These are phyloP conservation scores for Cottus gobio DNA, from an alignment of 2,113 vertebrate species.

Conservation along the genomic window DNA sequence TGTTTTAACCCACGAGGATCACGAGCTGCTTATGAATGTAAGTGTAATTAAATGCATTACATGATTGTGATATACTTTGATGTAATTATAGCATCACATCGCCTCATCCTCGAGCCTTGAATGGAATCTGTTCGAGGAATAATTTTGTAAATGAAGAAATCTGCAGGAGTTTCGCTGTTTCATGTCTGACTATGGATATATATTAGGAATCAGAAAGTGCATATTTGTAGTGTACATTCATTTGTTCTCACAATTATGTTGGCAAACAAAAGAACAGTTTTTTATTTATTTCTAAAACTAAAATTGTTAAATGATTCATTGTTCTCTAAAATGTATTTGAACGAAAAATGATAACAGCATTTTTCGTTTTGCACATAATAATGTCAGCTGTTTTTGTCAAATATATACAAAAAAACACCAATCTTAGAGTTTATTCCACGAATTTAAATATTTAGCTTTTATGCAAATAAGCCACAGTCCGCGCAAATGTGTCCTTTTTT, in stretches of 20 bases:
- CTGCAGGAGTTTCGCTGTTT: neutral
- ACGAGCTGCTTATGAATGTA: neutral
- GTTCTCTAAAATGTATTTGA: neutral
- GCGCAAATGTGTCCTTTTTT: accelerated
- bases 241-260: neutral
- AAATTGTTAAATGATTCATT: neutral
- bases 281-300: neutral
- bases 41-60: neutral
- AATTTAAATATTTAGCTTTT: constrained; percentile 51
- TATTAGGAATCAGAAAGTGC: neutral
- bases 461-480: constrained; percentile 61
- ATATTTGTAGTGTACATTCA: neutral
- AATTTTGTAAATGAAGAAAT: neutral
- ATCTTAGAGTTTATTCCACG: accelerated
- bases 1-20: too few species aligned
- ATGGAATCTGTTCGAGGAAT: neutral
- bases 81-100: neutral
- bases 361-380: constrained; percentile 7
- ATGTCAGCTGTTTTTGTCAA: accelerated
- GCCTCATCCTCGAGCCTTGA: accelerated
- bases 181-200: neutral
- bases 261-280: neutral
- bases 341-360: too few species aligned
- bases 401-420: neutral
- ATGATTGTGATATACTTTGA: neutral